phyloP scores from a whole-genome alignment of 2,797 vertebrate species.

The Tragelaphus eurycerus region DNA sequence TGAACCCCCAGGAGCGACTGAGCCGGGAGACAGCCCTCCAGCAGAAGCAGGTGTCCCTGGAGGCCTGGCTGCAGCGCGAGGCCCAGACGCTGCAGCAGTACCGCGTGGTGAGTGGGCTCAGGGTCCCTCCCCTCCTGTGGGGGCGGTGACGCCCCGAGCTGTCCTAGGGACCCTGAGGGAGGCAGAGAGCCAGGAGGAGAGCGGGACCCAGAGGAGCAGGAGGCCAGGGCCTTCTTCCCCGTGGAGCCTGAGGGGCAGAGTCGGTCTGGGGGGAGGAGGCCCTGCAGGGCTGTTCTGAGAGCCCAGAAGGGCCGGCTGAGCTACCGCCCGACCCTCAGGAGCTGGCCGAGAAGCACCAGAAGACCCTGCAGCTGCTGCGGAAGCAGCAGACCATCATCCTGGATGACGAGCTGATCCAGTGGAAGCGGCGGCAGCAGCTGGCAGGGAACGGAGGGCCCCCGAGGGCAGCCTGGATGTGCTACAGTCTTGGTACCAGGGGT shows the following conservation, averaged over 20 bases:
- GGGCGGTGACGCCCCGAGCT: fast-evolving
- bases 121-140: conserved; percentile 75
- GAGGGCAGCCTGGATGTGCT: conserved; percentile 94
- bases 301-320: background rate
- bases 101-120: conserved; percentile 88
- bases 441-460: conserved; percentile 92
- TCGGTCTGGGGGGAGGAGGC: conserved; percentile 84
- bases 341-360: conserved; percentile 95
- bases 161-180: fast-evolving
- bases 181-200: background rate
- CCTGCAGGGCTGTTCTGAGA: background rate
- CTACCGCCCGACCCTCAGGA: conserved; percentile 82
- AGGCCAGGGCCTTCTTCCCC: fast-evolving
- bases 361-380: conserved; percentile 90
- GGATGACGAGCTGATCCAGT: conserved; percentile 96
- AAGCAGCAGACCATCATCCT: conserved; percentile 96
- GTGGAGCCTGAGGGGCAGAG: fast-evolving
- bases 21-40: conserved; percentile 91
- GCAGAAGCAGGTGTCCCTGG: conserved; percentile 92
- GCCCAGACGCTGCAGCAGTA: conserved; percentile 97
- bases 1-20: conserved; percentile 90
- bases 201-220: background rate
- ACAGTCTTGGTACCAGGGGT: conserved; percentile 89
- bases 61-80: conserved; percentile 94
- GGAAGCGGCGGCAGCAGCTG: conserved; percentile 96